Base-by-base conservation (phyloP, 2,888 invertebrate genomes). In the Sarcophaga variegata region DNA sequence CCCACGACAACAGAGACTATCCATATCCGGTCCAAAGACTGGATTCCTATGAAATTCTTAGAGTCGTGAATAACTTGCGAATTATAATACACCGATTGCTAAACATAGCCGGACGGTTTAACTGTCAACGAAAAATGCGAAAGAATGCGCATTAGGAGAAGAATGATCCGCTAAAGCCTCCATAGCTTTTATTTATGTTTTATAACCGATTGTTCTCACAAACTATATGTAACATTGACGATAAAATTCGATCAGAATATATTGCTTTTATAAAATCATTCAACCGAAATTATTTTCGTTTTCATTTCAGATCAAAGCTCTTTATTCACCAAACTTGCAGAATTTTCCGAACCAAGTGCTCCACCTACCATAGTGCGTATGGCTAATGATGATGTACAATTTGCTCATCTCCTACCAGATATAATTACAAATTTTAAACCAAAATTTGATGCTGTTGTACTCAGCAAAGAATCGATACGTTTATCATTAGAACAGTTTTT, bases 401-500 rank as follows among this genome's bases (percentile, higher is more conserved):
- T 95, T 47, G 91, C 95, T n/a, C 95, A 95, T 89, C 92, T 95
- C 59, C 90, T 96, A 59, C 96, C 96, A 0, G 93, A 95, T 0
- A 94, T 95, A 6, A 94, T 95, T 69, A 88, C 90, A 5, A 90
- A 90, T 59, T 93, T 90, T 69, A 92, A 91, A 20, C 93, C 93
- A 0, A 91, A 92, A 72, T 91, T 93, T 22, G 91, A 92, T 4
- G 76, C 89, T 0, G 88, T 89, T 0, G 81, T 86, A 2, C 77
- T 93, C n/a, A 85, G 90, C 12, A 88, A 92, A 11, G 89, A 90
- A 2, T 91, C 93, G 69, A 89, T 95, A n/a, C 92, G 93, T 83
- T 90, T 91, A 2, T 92, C 93, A 12, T 93, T 97, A 0, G 94
- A 95, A 69, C 93, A 94, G 47, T 97, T 97, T 97, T 94, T 96